These are phyloP conservation scores for Actinernus sp. DNA, from an alignment of 92 coral and sea anemone genomes.

Conservation along the genomic window DNA sequence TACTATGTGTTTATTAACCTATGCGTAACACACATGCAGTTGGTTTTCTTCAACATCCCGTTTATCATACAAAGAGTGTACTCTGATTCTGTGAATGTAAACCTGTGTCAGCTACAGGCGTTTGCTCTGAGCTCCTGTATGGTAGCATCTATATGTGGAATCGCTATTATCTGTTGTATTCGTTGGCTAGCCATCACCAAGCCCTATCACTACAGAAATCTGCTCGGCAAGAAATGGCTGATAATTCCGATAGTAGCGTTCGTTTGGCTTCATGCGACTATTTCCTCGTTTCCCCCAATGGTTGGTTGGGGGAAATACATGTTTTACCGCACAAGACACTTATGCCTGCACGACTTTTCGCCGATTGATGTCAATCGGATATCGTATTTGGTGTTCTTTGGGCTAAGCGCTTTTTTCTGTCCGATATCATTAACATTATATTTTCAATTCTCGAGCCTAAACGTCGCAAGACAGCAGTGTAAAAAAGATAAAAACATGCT, in stretches of 20 bases:
- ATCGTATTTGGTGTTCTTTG: slow-evolving; percentile 28
- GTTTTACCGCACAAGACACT: slow-evolving; percentile 20
- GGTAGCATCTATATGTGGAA: slow-evolving; percentile 38
- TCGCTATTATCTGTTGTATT: slow-evolving; percentile 25
- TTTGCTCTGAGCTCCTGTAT: slow-evolving; percentile 34
- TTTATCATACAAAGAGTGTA: slow-evolving; percentile 16
- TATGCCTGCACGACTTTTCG: slow-evolving; percentile 30
- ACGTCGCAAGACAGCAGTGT: slow-evolving; percentile 36
- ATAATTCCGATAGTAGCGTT: slow-evolving; percentile 20
- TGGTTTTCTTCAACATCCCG: slow-evolving; percentile 28
- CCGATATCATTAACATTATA: slow-evolving; percentile 18
- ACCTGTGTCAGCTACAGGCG: slow-evolving; percentile 32
- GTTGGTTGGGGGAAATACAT: slow-evolving; percentile 43
- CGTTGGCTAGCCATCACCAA: slow-evolving; percentile 37
- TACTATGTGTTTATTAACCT: slow-evolving; percentile 37
- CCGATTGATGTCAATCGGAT: slow-evolving; percentile 19
- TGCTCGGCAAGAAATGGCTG: slow-evolving; percentile 28
- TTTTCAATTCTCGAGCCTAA: slow-evolving; percentile 38
- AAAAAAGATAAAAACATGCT: slow-evolving; percentile 17
- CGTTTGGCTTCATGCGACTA: slow-evolving; percentile 23
- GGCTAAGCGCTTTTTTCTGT: slow-evolving; percentile 19
- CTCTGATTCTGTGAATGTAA: background rate
- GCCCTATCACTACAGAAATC: slow-evolving; percentile 33
- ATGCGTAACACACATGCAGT: slow-evolving; percentile 25
- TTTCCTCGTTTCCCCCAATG: slow-evolving; percentile 27